Evolutionary conservation across 2,113 vertebrate genomes (phyloP).

Genomic region (Daphoenositta chrysoptera): DNA sequence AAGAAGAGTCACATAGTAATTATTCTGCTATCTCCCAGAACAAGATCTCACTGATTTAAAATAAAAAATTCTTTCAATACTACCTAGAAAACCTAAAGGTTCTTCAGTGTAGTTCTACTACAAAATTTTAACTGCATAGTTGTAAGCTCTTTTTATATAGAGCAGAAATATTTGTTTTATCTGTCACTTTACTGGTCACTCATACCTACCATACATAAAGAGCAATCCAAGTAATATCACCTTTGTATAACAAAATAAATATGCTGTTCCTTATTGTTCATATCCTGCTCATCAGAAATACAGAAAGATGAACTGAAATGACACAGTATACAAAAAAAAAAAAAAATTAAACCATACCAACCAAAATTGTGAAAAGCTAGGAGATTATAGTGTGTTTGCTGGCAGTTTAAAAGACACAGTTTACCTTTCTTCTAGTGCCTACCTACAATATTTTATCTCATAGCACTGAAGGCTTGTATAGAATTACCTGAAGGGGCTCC

Average conservation of each 20-base stretch:
- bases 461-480: background rate
- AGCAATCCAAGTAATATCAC: background rate
- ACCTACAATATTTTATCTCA: background rate
- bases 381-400: background rate
- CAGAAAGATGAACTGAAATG: background rate
- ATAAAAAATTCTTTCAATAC: background rate
- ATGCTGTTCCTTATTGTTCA: background rate
- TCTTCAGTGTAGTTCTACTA: background rate
- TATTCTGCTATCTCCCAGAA: background rate
- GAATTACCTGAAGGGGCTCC: constrained; percentile 93
- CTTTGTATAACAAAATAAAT: background rate
- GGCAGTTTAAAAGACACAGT: background rate
- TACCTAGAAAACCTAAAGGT: background rate
- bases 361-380: background rate
- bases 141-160: background rate
- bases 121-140: background rate
- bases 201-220: background rate
- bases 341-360: background rate
- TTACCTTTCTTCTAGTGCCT: background rate
- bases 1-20: background rate
- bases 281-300: background rate
- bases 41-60: background rate
- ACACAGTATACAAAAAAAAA: background rate
- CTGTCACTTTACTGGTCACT: background rate
- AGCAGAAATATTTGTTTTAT: background rate